These are phyloP conservation scores for Acanthosepion esculentum DNA, from an alignment of 2,888 invertebrate species.

Conservation along the genomic window DNA sequence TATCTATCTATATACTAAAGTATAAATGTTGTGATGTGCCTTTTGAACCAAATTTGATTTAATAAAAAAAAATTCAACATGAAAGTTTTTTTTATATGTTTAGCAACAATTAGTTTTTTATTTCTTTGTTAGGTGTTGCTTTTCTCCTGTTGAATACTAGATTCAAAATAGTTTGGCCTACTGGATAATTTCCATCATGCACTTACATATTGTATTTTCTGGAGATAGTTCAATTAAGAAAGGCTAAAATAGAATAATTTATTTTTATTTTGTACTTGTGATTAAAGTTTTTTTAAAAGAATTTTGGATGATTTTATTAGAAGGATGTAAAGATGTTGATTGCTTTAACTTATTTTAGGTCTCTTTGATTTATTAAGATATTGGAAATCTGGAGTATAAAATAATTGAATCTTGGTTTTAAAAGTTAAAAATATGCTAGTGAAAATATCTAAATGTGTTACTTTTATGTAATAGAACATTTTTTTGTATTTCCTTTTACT, in stretches of 20 bases:
- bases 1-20: too few relatives aligned
- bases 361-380: not conserved
- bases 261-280: not conserved
- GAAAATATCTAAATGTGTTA: not conserved
- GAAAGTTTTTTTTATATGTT: not conserved
- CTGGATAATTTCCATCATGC: not conserved
- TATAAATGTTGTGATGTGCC: too few relatives aligned
- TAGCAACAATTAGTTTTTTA: not conserved
- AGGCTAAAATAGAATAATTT: slow-evolving; percentile 21
- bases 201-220: not conserved
- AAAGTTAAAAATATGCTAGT: not conserved
- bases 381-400: not conserved
- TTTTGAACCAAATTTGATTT: too few relatives aligned
- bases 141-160: not conserved
- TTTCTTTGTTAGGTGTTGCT: not conserved
- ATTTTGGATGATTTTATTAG: not conserved
- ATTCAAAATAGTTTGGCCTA: not conserved
- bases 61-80: too few relatives aligned
- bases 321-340: not conserved
- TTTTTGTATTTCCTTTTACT: too few relatives aligned
- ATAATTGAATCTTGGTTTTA: not conserved
- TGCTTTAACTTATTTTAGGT: not conserved
- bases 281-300: not conserved
- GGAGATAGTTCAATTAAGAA: not conserved
- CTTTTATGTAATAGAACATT: too few relatives aligned